Percentiles rank a stretch among this genome's conserved stretches.
These are phyloP conservation scores for Pachliopta kotzebuea DNA, from an alignment of 2,888 invertebrate species.

Conservation along the genomic window DNA sequence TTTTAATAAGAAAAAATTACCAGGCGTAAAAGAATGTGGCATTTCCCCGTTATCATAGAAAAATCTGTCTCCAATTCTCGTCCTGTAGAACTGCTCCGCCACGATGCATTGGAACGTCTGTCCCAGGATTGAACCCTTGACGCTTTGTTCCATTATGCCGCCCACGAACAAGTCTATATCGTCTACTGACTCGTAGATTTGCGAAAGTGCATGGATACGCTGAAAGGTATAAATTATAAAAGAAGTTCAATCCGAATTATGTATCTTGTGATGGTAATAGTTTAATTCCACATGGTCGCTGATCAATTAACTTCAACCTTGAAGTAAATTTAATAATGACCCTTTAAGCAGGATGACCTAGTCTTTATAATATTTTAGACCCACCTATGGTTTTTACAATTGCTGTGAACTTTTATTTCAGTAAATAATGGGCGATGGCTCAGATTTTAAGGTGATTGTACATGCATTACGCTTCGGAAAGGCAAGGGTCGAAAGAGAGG, in stretches of 20 bases:
- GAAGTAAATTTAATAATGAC: too few species aligned
- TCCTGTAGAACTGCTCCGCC: constrained; percentile 92
- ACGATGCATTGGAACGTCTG: constrained; percentile 94
- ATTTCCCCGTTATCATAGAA: constrained; percentile 89
- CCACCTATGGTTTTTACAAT: too few species aligned
- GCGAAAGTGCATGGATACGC: constrained; percentile 84
- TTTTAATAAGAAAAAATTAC: constrained; percentile 49
- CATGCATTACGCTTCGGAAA: too few species aligned
- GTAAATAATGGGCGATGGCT: too few species aligned
- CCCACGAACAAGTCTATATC: constrained; percentile 94
- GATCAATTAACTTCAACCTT: too few species aligned
- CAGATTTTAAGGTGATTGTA: too few species aligned
- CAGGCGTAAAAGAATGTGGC: constrained; percentile 83
- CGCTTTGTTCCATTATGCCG: constrained; percentile 88
- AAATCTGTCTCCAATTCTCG: constrained; percentile 91
- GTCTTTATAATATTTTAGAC: too few species aligned
- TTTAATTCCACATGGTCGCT: too few species aligned
- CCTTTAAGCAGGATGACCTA: too few species aligned
- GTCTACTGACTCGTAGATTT: constrained; percentile 87
- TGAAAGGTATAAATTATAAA: constrained; percentile 44
- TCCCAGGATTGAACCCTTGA: constrained; percentile 89
- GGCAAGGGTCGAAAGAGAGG: too few species aligned
- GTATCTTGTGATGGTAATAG: too few species aligned
- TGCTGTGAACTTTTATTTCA: too few species aligned
- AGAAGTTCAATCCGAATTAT: not conserved